phyloP scores from a whole-genome alignment of 2,797 vertebrate genomes.

The Notolepis coatsorum region DNA sequence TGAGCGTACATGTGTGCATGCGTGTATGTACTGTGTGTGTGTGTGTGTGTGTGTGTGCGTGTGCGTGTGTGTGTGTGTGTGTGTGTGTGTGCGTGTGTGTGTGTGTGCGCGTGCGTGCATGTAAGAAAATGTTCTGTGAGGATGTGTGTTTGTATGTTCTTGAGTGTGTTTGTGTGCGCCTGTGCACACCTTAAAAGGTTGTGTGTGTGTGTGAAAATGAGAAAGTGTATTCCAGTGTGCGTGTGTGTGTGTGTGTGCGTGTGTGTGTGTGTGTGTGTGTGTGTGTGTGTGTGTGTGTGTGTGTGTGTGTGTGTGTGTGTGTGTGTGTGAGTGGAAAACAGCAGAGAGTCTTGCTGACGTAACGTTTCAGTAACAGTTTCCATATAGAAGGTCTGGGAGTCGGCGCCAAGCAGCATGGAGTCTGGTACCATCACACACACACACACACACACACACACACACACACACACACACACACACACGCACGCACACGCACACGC shows the following conservation, averaged over 20 bases:
- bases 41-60: too few species aligned
- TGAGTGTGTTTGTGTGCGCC: too few species aligned
- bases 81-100: too few species aligned
- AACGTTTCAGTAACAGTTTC: constrained; percentile 81
- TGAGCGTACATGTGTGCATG: too few species aligned
- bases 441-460: constrained; percentile 7
- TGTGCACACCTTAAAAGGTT: too few species aligned
- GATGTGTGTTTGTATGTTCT: constrained; percentile 27
- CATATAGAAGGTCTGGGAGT: constrained; percentile 72
- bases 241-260: constrained; percentile 5
- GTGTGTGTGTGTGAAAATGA: background rate
- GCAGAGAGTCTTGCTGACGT: constrained; percentile 61
- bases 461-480: background rate
- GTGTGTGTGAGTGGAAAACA: constrained; percentile 59
- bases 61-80: too few species aligned
- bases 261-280: background rate
- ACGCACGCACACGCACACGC: background rate
- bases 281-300: background rate
- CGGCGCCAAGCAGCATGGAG: constrained; percentile 71
- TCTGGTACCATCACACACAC: constrained; percentile 68
- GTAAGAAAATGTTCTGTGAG: constrained; percentile 63
- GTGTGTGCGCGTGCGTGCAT: too few species aligned
- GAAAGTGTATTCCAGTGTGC: too few species aligned
- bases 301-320: background rate
- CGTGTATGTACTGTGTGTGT: too few species aligned